Base-by-base conservation (phyloP, 1,140 invertebrate species). In the Tachypleus tridentatus region DNA sequence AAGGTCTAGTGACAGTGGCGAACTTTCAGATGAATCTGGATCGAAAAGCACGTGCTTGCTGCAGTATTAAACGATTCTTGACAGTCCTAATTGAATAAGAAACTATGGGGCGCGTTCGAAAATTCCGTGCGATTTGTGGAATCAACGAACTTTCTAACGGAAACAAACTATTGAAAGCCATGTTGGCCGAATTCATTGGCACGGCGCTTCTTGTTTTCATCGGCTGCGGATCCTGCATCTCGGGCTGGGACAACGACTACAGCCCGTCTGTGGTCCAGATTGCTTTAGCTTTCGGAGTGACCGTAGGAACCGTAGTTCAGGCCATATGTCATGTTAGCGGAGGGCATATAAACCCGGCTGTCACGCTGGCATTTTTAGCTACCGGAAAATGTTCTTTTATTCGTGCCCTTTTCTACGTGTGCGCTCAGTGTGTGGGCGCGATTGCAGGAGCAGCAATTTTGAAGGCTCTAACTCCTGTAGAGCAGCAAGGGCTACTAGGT, bases 301-400 rank as follows among this genome's bases (percentile, higher is more conserved):
- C 86, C 11, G 89, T 95, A 61, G 90, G 87, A 47, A 87, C 88
- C 58, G 79, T 92, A 64, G 88, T 85, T 4, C 76, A 89, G 85
- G 81, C 82, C 48, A 79, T 93, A 58, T 89, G 88, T 49, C 89
- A 92, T 67, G 80, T 93, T 6, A 91, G 88, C 64, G 92, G 91
- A 50, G 89, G 89, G 62, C 90, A 93, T 76, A 86, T 95, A 60
- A 94, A 94, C 75, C 91, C 91, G 1, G 90, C 91, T 0, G 88
- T 95, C 0, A 91, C 89, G 0, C 59, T 84, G 9, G 89, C 87
- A 8, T 82, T 92, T 64, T 76, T 93, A 11, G 77, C 87, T 48
- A 85, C 87, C 49, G 86, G 90, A 50, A 84, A 89, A 71, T 87
- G 91, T 60, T 85, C 84, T 70, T 74, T 92, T 11, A 74, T 91